phyloP scores from a whole-genome alignment of 2,888 invertebrate species.

The Chorisops tibialis region DNA sequence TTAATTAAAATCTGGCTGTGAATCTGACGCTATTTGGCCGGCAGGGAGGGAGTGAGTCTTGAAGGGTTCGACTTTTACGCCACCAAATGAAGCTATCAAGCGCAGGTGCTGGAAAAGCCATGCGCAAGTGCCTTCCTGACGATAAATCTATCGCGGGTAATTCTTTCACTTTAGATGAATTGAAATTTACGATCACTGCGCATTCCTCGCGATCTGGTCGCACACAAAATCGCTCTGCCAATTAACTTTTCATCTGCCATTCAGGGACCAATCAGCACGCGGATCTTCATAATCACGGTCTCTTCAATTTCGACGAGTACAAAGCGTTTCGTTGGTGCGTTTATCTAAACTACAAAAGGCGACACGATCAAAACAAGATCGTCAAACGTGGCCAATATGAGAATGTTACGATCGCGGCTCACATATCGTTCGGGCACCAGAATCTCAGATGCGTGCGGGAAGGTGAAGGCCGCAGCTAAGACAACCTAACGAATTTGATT shows the following conservation, averaged over 20 bases:
- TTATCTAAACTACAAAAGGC: not conserved
- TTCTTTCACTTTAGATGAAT: too few species aligned
- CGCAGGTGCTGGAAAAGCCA: slow-evolving; percentile 3
- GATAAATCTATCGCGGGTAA: too few species aligned
- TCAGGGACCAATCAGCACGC: too few species aligned
- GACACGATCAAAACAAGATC: slow-evolving; percentile 18
- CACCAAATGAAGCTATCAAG: slow-evolving; percentile 16
- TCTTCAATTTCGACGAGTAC: too few species aligned
- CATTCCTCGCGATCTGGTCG: too few species aligned
- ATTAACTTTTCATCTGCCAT: too few species aligned
- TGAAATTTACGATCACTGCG: too few species aligned
- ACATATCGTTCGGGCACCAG: not conserved
- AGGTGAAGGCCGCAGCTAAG: not conserved
- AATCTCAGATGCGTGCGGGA: not conserved
- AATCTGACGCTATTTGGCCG: slow-evolving; percentile 24
- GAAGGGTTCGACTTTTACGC: not conserved
- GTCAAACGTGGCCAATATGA: not conserved
- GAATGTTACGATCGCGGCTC: not conserved
- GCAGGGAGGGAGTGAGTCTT: slow-evolving; percentile 11
- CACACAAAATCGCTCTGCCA: too few species aligned
- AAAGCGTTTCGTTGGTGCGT: too few species aligned
- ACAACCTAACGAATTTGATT: slow-evolving; percentile 27
- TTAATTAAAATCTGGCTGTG: slow-evolving; percentile 26
- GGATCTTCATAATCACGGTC: too few species aligned
- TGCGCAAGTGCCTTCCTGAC: too few species aligned